phyloP scores from a whole-genome alignment of 2,888 invertebrate species.

The Macroteleia sp. region DNA sequence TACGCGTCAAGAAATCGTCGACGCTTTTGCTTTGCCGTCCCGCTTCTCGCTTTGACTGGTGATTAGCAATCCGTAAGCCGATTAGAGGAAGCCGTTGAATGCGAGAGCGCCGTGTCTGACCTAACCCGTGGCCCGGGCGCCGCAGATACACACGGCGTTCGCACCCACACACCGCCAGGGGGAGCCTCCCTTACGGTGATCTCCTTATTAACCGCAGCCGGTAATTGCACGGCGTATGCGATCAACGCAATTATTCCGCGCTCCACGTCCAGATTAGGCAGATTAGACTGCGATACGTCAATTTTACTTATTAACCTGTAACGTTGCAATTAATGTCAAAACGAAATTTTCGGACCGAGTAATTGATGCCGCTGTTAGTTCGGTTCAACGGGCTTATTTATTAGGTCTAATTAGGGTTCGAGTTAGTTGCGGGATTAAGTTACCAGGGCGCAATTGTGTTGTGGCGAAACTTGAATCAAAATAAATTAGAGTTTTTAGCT shows the following conservation, averaged over 20 bases:
- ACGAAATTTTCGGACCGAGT: conserved; percentile 30
- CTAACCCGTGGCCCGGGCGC: conserved; percentile 66
- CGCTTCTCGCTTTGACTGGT: conserved; percentile 73
- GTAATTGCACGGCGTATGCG: conserved; percentile 79
- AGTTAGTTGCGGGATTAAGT: conserved; percentile 43
- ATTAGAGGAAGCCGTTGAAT: conserved; percentile 79
- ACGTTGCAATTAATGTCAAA: conserved; percentile 40
- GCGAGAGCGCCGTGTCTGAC: conserved; percentile 71
- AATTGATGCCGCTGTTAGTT: conserved; percentile 42
- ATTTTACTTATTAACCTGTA: conserved; percentile 56
- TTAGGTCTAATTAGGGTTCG: conserved; percentile 47
- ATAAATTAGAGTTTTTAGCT: conserved; percentile 15
- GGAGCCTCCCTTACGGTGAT: conserved; percentile 76
- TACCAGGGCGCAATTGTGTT: conserved; percentile 28
- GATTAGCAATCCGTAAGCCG: conserved; percentile 83
- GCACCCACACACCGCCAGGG: conserved; percentile 24
- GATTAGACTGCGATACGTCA: conserved; percentile 74
- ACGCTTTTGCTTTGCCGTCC: conserved; percentile 43
- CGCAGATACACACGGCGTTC: conserved; percentile 28
- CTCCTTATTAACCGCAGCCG: conserved; percentile 84
- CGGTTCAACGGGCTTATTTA: conserved; percentile 45
- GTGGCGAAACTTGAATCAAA: conserved; percentile 20
- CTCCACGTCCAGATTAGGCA: conserved; percentile 79
- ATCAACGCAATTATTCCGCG: conserved; percentile 80
- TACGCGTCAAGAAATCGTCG: conserved; percentile 49